phyloP scores from a whole-genome alignment of 2,888 invertebrate species.

The Orthosia incerta region DNA sequence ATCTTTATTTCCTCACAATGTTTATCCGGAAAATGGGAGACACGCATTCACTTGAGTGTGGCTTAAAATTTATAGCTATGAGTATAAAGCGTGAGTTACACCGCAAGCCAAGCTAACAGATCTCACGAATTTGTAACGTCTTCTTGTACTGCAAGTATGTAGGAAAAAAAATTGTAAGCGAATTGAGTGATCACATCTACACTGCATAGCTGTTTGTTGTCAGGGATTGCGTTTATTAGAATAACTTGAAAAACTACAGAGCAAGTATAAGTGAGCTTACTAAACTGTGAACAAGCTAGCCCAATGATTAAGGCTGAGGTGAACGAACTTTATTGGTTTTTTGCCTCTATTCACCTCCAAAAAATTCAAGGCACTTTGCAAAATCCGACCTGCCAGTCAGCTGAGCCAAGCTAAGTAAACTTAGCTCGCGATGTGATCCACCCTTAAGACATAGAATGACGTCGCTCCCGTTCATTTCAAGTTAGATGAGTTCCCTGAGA shows the following conservation, averaged over 20 bases:
- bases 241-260: neutral
- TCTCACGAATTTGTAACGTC: neutral
- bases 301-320: neutral
- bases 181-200: too few relatives aligned
- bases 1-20: conserved; percentile 37
- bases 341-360: neutral
- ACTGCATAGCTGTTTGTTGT: too few relatives aligned
- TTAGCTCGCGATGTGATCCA: neutral
- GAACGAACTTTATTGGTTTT: neutral
- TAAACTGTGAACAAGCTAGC: neutral
- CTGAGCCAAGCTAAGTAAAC: conserved; percentile 1
- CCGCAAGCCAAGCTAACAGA: neutral
- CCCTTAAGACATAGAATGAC: conserved; percentile 37
- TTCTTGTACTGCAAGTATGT: neutral
- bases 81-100: conserved; percentile 14
- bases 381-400: too few relatives aligned
- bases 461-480: conserved; percentile 59
- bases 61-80: conserved; percentile 55
- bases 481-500: conserved; percentile 65
- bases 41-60: conserved; percentile 40
- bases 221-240: too few relatives aligned
- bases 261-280: neutral
- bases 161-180: too few relatives aligned
- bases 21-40: conserved; percentile 33
- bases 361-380: neutral